Conservation (phyloP, 2,113 vertebrate species). For the Anthoscopus minutus region DNA sequence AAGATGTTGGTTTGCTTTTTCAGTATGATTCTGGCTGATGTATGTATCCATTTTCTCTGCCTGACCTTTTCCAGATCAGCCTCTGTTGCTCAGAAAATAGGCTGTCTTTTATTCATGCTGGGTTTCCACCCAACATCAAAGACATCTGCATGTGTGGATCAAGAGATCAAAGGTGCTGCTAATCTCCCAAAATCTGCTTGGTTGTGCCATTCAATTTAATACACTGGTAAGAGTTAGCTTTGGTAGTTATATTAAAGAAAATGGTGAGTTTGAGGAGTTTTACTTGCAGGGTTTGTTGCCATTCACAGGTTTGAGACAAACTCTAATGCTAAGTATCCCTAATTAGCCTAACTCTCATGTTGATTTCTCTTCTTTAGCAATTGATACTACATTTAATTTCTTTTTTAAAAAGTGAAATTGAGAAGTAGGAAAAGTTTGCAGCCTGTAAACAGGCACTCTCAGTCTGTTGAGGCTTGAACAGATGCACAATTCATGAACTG, state of each 20-base stretch:
- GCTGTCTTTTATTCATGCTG: background rate
- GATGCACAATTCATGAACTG: conserved; percentile 57
- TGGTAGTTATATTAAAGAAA: background rate
- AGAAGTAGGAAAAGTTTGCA: background rate
- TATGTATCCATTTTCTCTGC: background rate
- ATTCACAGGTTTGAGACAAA: background rate
- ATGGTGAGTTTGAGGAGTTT: background rate
- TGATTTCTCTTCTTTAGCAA: background rate
- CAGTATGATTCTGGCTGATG: background rate
- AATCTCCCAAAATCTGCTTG: background rate
- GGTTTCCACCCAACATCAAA: background rate
- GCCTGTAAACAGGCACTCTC: background rate
- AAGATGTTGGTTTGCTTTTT: background rate
- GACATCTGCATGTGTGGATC: background rate
- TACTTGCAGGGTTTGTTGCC: background rate
- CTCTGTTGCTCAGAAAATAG: background rate
- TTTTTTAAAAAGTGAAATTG: background rate
- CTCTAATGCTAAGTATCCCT: background rate
- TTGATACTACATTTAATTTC: background rate
- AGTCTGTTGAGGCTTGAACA: conserved; percentile 46
- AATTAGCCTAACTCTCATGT: background rate
- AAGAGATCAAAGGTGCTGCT: background rate
- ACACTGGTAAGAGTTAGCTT: background rate
- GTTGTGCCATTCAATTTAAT: background rate
- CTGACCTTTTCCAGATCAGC: conserved; percentile 21